Percentiles rank a stretch among this genome's conserved stretches.
phyloP scores from a whole-genome alignment of 2,888 invertebrate genomes.

The Seira musarum region DNA sequence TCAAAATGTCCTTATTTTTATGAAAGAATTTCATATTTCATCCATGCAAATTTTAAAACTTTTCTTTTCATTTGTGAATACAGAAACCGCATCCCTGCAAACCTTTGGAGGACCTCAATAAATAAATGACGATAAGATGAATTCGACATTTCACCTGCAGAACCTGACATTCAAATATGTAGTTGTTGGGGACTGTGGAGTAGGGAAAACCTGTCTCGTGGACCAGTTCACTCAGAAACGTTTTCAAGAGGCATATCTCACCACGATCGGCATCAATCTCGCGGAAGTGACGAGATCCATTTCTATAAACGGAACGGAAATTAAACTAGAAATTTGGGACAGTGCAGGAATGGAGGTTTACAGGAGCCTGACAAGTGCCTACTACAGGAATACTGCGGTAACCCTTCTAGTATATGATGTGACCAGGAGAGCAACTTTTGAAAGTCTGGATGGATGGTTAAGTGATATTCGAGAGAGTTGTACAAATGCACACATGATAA shows the following conservation, averaged over 20 bases:
- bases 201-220: slow-evolving; percentile 49
- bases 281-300: slow-evolving; percentile 41
- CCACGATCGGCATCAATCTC: slow-evolving; percentile 51
- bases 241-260: slow-evolving; percentile 41
- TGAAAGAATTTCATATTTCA: no score
- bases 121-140: no score
- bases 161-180: slow-evolving; percentile 47
- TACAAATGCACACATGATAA: slow-evolving; percentile 41
- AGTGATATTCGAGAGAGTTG: slow-evolving; percentile 36
- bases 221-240: slow-evolving; percentile 42
- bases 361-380: slow-evolving; percentile 50
- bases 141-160: no score
- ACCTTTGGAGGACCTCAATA: no score
- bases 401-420: slow-evolving; percentile 49
- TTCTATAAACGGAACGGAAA: slow-evolving; percentile 29
- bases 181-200: slow-evolving; percentile 45
- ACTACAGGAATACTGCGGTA: slow-evolving; percentile 53
- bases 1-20: no score
- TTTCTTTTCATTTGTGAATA: no score
- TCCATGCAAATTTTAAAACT: no score
- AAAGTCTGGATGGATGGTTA: slow-evolving; percentile 39
- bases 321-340: slow-evolving; percentile 46
- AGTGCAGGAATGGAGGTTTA: slow-evolving; percentile 51
- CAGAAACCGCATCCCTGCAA: no score
- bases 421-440: slow-evolving; percentile 36